Base-by-base conservation (phyloP, 1,140 invertebrate species). In the Agrypnia vestita region DNA sequence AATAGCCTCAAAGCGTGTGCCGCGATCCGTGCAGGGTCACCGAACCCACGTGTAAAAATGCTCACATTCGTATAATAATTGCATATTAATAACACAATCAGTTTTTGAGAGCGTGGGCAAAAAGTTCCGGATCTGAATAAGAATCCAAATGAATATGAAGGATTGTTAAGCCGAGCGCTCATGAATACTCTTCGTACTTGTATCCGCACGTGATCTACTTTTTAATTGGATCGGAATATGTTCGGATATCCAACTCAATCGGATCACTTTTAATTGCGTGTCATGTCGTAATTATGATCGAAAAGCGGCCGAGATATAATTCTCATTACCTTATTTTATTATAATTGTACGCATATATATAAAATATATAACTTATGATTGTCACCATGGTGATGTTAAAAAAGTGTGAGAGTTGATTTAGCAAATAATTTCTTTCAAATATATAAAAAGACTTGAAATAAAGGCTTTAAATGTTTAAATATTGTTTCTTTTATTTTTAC, bases 91-190 rank as follows among this genome's bases (percentile, higher is more conserved):
- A 64, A 25, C 13, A 64, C 19, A 64, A 35, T 64, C 61, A 11
- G 35, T 19, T 64, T n/a, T 64, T 64, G 12, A 12, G 61, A 64
- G 61, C 61, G 61, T 64, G 61, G 61, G 61, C 61, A 64, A 64
- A 6, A 35, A 64, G 25, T 64, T 35, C 61, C 61, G 61, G 61
- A 64, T 64, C 61, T 64, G 19, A 64, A 64, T 64, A 64, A 64
- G 61, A 64, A 64, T 64, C 25, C 19, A 25, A 64, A 64, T 64
- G 19, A 64, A 64, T 64, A 19, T 64, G 35, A 35, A 64, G 19
- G 61, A 64, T 64, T 64, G 61, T 64, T 64, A 64, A 35, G 25
- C 61, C 61, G 13, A 19, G 61, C 19, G 11, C 11, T 6, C 61
- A 64, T 25, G 61, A 64, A 64, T 64, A 13, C 19, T 13, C 13